Evolutionary conservation across 2,797 vertebrate species (phyloP).

Genomic region (Todus mexicanus): DNA sequence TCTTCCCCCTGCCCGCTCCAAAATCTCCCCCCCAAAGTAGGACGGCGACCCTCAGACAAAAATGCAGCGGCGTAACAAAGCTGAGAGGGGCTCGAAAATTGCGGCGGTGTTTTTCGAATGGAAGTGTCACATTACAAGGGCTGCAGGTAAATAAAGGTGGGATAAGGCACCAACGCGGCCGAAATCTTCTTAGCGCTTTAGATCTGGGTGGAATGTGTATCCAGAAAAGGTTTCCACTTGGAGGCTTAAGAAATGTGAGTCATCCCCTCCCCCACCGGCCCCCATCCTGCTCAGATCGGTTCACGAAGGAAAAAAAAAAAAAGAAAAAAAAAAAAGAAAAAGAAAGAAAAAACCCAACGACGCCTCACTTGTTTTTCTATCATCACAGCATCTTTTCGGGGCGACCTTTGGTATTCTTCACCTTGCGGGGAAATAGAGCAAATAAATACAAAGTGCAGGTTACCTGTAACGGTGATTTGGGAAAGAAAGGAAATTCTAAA

Average conservation of each 20-base stretch:
- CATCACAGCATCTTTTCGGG: neutral
- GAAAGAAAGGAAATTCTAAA: no score
- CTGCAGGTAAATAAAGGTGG: constrained; percentile 65
- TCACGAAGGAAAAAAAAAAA: neutral
- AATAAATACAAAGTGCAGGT: neutral
- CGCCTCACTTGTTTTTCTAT: neutral
- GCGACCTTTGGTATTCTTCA: neutral
- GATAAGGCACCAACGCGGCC: constrained; percentile 18
- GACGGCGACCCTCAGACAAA: neutral
- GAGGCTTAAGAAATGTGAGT: constrained; percentile 5
- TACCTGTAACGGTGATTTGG: neutral
- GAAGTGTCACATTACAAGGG: constrained; percentile 50
- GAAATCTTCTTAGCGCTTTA: constrained; percentile 53
- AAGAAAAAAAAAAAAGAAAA: neutral
- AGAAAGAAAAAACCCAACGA: neutral
- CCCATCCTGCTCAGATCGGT: neutral
- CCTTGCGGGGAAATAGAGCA: neutral
- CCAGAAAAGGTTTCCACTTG: constrained; percentile 2
- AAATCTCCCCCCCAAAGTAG: neutral
- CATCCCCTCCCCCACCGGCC: neutral
- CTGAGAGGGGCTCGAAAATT: neutral
- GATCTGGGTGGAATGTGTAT: constrained; percentile 29
- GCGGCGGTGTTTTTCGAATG: constrained; percentile 15
- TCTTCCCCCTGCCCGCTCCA: neutral
- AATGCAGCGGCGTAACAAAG: neutral